phyloP scores from a whole-genome alignment of 2,113 vertebrate genomes.

The Ptychochromis oligacanthus region DNA sequence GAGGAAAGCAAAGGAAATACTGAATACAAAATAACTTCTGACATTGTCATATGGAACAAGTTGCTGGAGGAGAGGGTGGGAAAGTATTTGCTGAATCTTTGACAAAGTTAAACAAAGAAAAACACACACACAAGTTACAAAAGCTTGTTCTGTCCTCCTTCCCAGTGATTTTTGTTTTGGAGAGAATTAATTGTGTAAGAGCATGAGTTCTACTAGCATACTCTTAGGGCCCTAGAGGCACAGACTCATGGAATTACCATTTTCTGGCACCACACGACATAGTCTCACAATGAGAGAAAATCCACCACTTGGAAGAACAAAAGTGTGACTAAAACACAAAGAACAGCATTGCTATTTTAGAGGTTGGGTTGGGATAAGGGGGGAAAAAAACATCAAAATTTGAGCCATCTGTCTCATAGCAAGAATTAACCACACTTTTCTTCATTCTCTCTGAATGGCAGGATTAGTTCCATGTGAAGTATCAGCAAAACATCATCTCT shows the following conservation, averaged over 20 bases:
- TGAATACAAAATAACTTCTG: conserved; percentile 12
- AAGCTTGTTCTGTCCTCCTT: not conserved
- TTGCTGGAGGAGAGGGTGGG: not conserved
- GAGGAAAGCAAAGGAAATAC: not conserved
- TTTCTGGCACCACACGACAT: conserved; percentile 36
- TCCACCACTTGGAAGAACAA: conserved; percentile 24
- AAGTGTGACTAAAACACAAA: conserved; percentile 50
- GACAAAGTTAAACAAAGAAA: conserved; percentile 39
- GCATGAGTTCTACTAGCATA: conserved; percentile 2
- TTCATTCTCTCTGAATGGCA: conserved; percentile 33
- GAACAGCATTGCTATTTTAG: conserved; percentile 49
- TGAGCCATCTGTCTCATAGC: conserved; percentile 26
- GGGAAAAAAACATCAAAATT: conserved; percentile 43
- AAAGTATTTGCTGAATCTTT: conserved; percentile 35
- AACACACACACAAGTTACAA: conserved; percentile 5
- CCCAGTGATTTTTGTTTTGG: conserved; percentile 31
- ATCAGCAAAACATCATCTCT: conserved; percentile 17
- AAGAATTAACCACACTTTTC: conserved; percentile 33
- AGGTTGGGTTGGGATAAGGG: conserved; percentile 25
- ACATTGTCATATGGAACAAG: conserved; percentile 29
- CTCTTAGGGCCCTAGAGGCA: conserved; percentile 36
- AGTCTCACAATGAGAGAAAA: conserved; percentile 34
- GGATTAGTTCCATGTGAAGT: conserved; percentile 30
- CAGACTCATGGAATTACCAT: conserved; percentile 45
- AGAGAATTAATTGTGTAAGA: conserved; percentile 39